These are phyloP conservation scores for Lathronympha strigana DNA, from an alignment of 2,888 invertebrate species.

Conservation along the genomic window DNA sequence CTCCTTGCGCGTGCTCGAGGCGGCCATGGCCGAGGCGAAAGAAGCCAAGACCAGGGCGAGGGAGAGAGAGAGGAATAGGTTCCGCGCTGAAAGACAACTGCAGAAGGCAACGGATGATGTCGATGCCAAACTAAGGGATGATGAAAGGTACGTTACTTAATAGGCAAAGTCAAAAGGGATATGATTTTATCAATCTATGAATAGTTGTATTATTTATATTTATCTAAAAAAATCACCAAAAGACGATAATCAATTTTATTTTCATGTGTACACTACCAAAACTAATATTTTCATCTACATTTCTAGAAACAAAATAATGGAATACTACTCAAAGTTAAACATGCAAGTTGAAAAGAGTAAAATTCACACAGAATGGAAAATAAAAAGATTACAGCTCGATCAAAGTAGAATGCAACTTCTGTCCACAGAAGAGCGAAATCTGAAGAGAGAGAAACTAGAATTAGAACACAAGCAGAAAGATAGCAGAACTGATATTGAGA, in stretches of 20 bases:
- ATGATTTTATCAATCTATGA: no score
- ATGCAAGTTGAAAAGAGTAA: conserved; percentile 84
- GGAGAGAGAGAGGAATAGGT: conserved; percentile 60
- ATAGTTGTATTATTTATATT: no score
- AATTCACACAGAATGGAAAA: conserved; percentile 84
- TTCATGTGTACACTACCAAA: no score
- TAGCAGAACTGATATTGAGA: conserved; percentile 37
- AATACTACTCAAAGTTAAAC: conserved; percentile 86
- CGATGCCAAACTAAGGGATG: conserved; percentile 68
- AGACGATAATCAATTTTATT: no score
- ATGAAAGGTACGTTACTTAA: conserved; percentile 62
- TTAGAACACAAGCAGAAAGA: conserved; percentile 63
- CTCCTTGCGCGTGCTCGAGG: conserved; percentile 72
- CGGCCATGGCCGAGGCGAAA: conserved; percentile 77
- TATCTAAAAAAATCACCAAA: no score
- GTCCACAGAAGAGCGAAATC: conserved; percentile 80
- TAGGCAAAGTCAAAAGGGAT: no score
- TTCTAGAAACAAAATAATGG: conserved; percentile 82
- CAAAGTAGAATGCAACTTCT: conserved; percentile 74
- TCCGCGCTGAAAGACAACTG: conserved; percentile 58
- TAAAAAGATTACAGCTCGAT: conserved; percentile 75
- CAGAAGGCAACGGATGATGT: conserved; percentile 69
- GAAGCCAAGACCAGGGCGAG: conserved; percentile 66
- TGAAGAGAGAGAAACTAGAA: conserved; percentile 82
- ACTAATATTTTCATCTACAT: background rate